Evolutionary conservation across 1,140 invertebrate species (phyloP).

Genomic region (Oedothorax gibbosus): DNA sequence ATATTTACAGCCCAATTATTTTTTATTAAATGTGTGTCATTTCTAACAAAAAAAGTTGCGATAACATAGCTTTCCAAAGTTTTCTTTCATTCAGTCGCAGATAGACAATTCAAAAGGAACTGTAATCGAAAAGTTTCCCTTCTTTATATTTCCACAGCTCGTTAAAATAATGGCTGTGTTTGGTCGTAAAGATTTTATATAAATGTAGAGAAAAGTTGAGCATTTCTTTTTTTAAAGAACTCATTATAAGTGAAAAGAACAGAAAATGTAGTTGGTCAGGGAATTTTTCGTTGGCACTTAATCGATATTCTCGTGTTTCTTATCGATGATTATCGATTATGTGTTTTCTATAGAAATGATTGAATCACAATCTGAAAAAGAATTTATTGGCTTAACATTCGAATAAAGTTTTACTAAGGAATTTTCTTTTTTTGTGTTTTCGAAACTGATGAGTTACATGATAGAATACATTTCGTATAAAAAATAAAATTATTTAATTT

Average conservation of each 20-base stretch:
- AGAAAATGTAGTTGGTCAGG: constrained; percentile 39
- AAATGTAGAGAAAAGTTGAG: constrained; percentile 19
- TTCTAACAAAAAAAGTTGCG: constrained; percentile 12
- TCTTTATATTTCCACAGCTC: constrained; percentile 45
- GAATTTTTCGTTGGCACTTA: constrained; percentile 37
- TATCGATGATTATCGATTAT: constrained; percentile 47
- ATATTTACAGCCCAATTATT: constrained; percentile 11
- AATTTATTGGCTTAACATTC: background rate
- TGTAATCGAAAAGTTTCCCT: constrained; percentile 31
- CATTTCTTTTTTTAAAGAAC: constrained; percentile 34
- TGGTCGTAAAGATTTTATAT: constrained; percentile 53
- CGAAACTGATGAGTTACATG: too few relatives aligned
- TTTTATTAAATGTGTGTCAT: constrained; percentile 9
- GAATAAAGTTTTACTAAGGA: background rate
- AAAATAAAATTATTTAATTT: too few relatives aligned
- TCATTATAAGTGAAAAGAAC: constrained; percentile 46
- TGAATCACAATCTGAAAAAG: background rate
- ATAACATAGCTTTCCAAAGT: constrained; percentile 17
- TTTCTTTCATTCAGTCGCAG: constrained; percentile 8
- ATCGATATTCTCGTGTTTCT: constrained; percentile 39
- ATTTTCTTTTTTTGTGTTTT: too few relatives aligned
- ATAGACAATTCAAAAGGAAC: constrained; percentile 31
- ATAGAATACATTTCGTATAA: too few relatives aligned
- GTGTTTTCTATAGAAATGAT: constrained; percentile 7
- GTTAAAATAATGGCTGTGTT: constrained; percentile 55